phyloP scores from a whole-genome alignment of 2,113 vertebrate species.

The Cavia porcellus region DNA sequence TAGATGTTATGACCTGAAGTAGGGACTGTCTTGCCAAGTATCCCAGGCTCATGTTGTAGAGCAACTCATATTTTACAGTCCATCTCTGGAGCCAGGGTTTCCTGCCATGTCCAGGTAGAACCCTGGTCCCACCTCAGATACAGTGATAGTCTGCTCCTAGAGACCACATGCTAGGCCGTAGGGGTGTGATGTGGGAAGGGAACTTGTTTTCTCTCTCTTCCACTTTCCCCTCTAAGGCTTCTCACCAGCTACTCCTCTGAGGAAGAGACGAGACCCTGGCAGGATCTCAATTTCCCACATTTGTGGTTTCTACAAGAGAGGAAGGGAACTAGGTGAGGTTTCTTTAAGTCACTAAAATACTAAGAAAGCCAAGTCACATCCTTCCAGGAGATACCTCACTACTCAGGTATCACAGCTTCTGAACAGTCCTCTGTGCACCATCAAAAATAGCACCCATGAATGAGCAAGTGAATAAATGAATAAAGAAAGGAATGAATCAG shows the following conservation, averaged over 20 bases:
- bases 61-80: not conserved
- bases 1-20: constrained; percentile 60
- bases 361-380: constrained; percentile 2
- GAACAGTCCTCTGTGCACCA: not conserved
- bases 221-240: not conserved
- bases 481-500: constrained; percentile 2
- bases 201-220: not conserved
- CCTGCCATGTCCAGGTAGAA: not conserved
- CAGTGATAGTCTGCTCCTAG: not conserved
- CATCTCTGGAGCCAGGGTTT: constrained; percentile 26
- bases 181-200: not conserved
- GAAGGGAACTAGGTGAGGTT: constrained; percentile 5
- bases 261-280: not conserved
- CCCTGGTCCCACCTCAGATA: not conserved
- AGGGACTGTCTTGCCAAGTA: not conserved
- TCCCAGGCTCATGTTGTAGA: not conserved
- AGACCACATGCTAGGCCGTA: not conserved
- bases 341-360: not conserved
- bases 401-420: constrained; percentile 8
- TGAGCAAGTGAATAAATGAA: not conserved
- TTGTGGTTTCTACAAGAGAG: constrained; percentile 12
- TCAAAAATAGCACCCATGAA: not conserved
- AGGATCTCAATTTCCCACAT: constrained; percentile 39
- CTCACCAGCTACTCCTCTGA: not conserved
- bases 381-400: not conserved